phyloP scores from a whole-genome alignment of 2,797 vertebrate species.

The Okamejei kenojei region DNA sequence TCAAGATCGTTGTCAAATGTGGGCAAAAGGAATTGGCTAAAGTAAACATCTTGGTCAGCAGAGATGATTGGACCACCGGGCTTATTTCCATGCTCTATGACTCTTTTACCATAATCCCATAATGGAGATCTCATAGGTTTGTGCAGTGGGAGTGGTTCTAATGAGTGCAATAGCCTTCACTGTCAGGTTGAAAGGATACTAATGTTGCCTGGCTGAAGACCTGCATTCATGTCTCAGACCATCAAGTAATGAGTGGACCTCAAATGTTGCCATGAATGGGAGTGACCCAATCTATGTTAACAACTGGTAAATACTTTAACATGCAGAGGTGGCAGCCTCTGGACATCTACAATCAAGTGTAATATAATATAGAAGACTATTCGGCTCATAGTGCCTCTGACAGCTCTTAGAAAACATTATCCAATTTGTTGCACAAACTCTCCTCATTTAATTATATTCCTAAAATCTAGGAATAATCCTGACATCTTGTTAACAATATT shows the following conservation, averaged over 20 bases:
- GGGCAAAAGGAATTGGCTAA: too few relatives aligned
- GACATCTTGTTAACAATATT: neutral
- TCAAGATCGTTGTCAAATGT: too few relatives aligned
- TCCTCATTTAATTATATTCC: neutral
- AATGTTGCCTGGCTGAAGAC: neutral
- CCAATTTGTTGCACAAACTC: neutral
- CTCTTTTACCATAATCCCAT: neutral
- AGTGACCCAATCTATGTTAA: neutral
- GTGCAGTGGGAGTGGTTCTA: neutral
- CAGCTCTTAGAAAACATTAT: neutral
- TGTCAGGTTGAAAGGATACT: neutral
- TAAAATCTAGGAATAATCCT: neutral
- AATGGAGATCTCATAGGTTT: too few relatives aligned
- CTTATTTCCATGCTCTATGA: too few relatives aligned
- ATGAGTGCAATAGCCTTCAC: neutral
- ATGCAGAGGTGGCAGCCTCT: too few relatives aligned
- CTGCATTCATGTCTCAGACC: neutral
- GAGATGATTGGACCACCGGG: too few relatives aligned
- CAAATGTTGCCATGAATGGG: neutral
- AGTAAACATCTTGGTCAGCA: too few relatives aligned
- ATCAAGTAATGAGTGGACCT: neutral
- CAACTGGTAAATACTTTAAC: neutral
- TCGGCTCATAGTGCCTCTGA: neutral
- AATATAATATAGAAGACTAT: neutral
- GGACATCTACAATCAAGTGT: neutral